Conservation (phyloP, 1,140 invertebrate species). For the Ptiloglossa arizonensis region DNA sequence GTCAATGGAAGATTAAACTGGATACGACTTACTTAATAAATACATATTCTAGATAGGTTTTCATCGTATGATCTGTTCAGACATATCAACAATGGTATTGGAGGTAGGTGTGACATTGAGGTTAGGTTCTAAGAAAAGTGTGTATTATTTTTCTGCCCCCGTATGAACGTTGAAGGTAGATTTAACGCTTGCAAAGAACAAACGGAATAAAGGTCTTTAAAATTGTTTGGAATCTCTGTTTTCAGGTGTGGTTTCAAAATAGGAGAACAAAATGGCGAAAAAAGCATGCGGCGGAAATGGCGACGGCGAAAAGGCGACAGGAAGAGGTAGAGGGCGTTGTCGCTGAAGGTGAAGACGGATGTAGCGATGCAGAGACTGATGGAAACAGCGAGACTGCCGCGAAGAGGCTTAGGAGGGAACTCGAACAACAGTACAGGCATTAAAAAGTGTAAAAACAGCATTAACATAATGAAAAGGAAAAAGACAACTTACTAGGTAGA, state of each 20-base stretch:
- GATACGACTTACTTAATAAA: too few species aligned
- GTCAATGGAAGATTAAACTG: too few species aligned
- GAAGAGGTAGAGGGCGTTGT: slow-evolving; percentile 92
- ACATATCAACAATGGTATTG: too few species aligned
- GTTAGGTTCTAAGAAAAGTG: too few species aligned
- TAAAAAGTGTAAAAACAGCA: slow-evolving; percentile 55
- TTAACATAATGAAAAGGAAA: not conserved
- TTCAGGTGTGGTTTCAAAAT: slow-evolving; percentile 99
- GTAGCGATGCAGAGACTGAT: slow-evolving; percentile 85
- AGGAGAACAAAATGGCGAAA: slow-evolving; percentile 99
- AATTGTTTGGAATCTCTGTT: not conserved
- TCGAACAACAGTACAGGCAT: slow-evolving; percentile 82
- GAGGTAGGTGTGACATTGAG: too few species aligned
- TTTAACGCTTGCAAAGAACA: too few species aligned
- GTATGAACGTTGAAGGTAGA: too few species aligned
- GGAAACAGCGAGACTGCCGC: slow-evolving; percentile 79
- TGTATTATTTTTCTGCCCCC: too few species aligned
- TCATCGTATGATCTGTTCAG: too few species aligned
- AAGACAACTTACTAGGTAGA: not conserved
- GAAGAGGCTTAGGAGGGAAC: slow-evolving; percentile 82
- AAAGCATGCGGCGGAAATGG: slow-evolving; percentile 99
- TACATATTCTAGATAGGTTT: too few species aligned
- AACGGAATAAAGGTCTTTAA: too few species aligned
- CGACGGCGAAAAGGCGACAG: slow-evolving; percentile 97
- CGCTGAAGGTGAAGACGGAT: slow-evolving; percentile 86